phyloP scores from a whole-genome alignment of 2,797 vertebrate genomes.

The Podarcis lilfordi region DNA sequence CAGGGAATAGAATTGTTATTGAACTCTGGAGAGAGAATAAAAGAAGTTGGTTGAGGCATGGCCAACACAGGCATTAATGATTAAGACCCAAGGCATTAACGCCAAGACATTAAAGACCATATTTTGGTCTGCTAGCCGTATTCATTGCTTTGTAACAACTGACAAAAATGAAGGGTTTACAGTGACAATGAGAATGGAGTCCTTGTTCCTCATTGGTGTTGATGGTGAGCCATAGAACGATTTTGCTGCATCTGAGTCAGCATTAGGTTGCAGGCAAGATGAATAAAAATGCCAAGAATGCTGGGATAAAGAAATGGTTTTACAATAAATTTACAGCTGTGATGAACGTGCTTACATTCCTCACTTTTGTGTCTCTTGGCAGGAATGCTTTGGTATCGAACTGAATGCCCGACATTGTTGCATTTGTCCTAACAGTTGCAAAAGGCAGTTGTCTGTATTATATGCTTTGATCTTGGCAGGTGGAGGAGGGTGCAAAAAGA shows the following conservation, averaged over 20 bases:
- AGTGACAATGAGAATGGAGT: neutral
- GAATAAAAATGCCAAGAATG: constrained; percentile 13
- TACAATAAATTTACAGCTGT: constrained; percentile 10
- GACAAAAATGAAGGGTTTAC: neutral
- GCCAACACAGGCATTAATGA: neutral
- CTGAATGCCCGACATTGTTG: neutral
- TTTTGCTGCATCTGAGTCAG: neutral
- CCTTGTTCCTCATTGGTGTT: neutral
- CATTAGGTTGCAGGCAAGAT: neutral
- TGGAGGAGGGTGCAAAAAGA: neutral
- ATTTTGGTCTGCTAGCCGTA: neutral
- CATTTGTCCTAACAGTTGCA: neutral
- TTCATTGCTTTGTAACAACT: neutral
- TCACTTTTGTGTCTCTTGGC: constrained; percentile 3
- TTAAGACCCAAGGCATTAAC: neutral
- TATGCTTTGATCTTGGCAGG: neutral
- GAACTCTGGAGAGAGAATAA: too few species aligned
- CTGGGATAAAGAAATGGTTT: neutral
- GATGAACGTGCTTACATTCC: constrained; percentile 14
- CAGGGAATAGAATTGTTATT: too few species aligned
- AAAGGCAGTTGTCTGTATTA: constrained; percentile 1
- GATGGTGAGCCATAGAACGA: neutral
- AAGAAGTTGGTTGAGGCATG: neutral
- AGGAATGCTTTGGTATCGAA: neutral
- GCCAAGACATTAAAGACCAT: neutral